These are phyloP conservation scores for Eupeodes latifasciatus DNA, from an alignment of 2,888 invertebrate species.

Conservation along the genomic window DNA sequence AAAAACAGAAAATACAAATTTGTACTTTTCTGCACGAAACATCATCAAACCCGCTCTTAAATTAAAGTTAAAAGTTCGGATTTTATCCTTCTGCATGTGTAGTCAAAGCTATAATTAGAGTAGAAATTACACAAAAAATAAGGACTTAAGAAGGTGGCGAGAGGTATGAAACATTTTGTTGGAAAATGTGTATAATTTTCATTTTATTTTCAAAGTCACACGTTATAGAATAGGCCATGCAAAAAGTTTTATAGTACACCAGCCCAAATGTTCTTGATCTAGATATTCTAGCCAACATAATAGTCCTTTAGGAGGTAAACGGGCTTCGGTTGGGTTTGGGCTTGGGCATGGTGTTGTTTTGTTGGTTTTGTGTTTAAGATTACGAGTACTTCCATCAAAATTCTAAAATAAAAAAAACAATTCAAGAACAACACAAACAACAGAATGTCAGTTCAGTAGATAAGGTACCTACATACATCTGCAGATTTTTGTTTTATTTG, in stretches of 20 bases:
- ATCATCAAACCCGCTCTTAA: neutral
- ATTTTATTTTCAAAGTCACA: constrained; percentile 39
- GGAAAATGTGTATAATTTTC: constrained; percentile 34
- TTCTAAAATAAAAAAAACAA: neutral
- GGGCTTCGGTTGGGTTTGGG: neutral
- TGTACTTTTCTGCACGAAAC: constrained; percentile 22
- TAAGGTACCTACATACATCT: neutral
- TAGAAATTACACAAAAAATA: constrained; percentile 25
- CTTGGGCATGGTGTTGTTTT: constrained; percentile 1
- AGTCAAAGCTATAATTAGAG: constrained; percentile 45
- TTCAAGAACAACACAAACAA: constrained; percentile 23
- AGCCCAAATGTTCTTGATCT: constrained; percentile 5
- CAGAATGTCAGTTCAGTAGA: neutral
- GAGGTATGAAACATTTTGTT: constrained; percentile 12
- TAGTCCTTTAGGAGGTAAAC: too few species aligned
- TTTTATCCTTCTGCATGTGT: constrained; percentile 47
- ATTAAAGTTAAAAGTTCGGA: constrained; percentile 23
- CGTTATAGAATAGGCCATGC: constrained; percentile 24
- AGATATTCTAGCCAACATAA: neutral
- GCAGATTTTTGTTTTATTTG: neutral
- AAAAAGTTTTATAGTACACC: neutral
- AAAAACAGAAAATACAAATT: neutral
- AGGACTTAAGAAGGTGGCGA: neutral
- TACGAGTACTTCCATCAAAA: constrained; percentile 17
- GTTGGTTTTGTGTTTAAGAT: neutral